A percentile compares a stretch with the other conserved stretches of the same genome.
These are phyloP conservation scores for Daubentonia madagascariensis DNA, from an alignment of 2,113 vertebrate species.

Conservation along the genomic window DNA sequence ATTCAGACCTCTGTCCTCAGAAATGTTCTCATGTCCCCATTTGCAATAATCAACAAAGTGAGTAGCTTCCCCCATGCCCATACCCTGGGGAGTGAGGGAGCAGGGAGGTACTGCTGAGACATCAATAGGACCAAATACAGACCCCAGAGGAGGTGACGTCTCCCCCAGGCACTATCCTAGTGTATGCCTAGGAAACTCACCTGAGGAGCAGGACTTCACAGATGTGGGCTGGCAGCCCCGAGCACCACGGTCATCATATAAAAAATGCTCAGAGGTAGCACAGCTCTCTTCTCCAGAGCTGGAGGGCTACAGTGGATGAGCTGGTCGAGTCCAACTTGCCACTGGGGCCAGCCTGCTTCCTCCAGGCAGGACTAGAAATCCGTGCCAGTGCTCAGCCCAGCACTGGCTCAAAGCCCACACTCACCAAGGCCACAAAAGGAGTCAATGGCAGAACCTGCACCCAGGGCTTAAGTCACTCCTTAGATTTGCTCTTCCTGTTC, in stretches of 20 bases:
- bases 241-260: neutral
- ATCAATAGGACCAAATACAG: neutral
- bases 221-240: accelerated
- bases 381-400: too few species aligned
- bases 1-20: neutral
- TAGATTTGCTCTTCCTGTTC: neutral
- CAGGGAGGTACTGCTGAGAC: neutral
- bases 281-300: neutral
- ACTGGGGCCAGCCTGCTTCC: neutral
- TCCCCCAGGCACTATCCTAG: neutral
- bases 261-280: neutral
- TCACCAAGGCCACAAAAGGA: neutral
- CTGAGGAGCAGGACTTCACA: neutral
- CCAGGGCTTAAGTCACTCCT: neutral
- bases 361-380: neutral
- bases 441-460: neutral
- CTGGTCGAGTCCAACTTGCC: neutral
- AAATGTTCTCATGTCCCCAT: neutral
- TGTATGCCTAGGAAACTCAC: neutral
- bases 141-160: neutral
- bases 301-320: neutral
- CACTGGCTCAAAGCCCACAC: neutral
- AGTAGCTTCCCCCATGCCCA: neutral
- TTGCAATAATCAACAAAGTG: neutral
- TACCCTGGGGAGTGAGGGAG: neutral